phyloP scores from a whole-genome alignment of 2,888 invertebrate genomes.

The Congeria kusceri region DNA sequence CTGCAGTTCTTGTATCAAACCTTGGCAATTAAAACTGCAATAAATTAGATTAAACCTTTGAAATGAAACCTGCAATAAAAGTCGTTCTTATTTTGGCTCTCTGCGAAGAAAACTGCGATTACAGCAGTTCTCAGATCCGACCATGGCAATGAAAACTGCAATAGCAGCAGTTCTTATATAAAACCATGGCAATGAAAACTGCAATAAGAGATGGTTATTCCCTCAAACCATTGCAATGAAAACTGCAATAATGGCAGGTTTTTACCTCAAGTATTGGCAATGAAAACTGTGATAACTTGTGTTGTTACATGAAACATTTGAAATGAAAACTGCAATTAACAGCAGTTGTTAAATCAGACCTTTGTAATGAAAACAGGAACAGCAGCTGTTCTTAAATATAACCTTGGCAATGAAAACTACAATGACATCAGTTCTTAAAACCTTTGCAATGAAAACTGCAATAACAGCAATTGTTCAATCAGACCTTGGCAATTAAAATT shows the following conservation, averaged over 20 bases:
- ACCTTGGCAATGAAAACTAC: no score
- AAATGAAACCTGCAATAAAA: background rate
- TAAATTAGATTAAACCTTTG: constrained; percentile 51
- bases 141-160: no score
- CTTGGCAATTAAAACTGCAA: constrained; percentile 78
- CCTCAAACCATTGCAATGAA: no score
- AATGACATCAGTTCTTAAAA: no score
- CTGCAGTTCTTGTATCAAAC: no score
- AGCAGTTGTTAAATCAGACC: constrained; percentile 69
- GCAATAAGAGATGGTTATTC: background rate
- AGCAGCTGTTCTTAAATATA: constrained; percentile 78
- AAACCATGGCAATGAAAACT: background rate
- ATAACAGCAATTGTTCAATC: background rate
- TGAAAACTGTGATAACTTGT: constrained; percentile 82
- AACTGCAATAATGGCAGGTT: no score
- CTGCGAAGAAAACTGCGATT: constrained; percentile 82
- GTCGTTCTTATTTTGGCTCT: constrained; percentile 63
- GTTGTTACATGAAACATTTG: constrained; percentile 59
- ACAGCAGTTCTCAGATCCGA: no score
- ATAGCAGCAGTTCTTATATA: no score
- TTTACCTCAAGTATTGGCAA: constrained; percentile 75
- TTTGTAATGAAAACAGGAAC: constrained; percentile 82
- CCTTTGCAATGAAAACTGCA: background rate
- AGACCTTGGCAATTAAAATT: constrained; percentile 81
- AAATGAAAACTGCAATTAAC: background rate